These are phyloP conservation scores for Sapayoa aenigma DNA, from an alignment of 2,113 vertebrate species.

Conservation along the genomic window DNA sequence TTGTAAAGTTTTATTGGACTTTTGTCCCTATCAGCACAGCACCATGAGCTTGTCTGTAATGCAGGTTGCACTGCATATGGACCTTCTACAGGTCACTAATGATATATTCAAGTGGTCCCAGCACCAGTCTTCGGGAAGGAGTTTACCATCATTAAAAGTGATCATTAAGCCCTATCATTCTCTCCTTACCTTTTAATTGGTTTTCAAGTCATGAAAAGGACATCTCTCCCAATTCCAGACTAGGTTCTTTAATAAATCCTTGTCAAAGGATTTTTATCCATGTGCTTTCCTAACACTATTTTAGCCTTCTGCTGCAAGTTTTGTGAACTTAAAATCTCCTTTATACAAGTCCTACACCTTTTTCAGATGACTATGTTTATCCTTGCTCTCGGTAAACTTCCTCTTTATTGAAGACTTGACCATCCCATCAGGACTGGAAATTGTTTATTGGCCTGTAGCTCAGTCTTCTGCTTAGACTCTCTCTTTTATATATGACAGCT, in stretches of 20 bases:
- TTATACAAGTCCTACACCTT: background rate
- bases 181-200: background rate
- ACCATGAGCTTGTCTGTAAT: background rate
- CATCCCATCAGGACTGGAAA: background rate
- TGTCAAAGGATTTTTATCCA: background rate
- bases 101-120: background rate
- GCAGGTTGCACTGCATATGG: background rate
- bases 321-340: background rate
- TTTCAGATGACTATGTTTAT: background rate
- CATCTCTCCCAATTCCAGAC: background rate
- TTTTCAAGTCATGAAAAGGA: background rate
- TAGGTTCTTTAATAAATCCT: background rate
- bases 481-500: background rate
- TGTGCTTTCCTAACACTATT: background rate
- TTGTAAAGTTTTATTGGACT: background rate
- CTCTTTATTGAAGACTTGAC: background rate
- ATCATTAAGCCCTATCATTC: background rate
- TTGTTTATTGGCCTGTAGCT: background rate
- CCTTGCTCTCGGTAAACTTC: background rate
- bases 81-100: background rate
- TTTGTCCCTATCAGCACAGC: background rate
- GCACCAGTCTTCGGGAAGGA: background rate
- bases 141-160: background rate
- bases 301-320: background rate
- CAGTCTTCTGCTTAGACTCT: background rate